A percentile compares a stretch with the other conserved stretches of the same genome.
These are phyloP conservation scores for Sarcophaga peregrina DNA, from an alignment of 1,140 invertebrate species.

Conservation along the genomic window DNA sequence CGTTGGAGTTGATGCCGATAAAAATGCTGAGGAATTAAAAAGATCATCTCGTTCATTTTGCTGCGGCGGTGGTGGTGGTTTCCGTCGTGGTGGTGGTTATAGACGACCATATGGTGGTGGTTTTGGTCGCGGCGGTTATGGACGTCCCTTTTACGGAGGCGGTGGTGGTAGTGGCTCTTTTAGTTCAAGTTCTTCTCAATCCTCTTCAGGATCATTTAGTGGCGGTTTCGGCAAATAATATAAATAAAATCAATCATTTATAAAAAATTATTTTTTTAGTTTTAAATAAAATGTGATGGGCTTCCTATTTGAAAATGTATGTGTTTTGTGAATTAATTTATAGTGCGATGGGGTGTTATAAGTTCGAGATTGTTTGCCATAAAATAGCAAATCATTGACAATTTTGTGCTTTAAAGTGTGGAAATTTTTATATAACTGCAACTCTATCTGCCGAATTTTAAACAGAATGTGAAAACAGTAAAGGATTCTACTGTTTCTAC, in stretches of 20 bases:
- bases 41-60: slow-evolving; percentile 44
- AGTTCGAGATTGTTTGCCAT: too few species aligned
- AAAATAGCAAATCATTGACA: too few species aligned
- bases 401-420: too few species aligned
- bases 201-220: not conserved
- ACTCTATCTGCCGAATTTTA: too few species aligned
- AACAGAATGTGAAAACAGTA: too few species aligned
- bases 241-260: not conserved
- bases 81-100: slow-evolving; percentile 24
- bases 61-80: slow-evolving; percentile 46
- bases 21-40: not conserved
- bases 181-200: not conserved
- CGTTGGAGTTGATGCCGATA: not conserved
- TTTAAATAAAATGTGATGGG: too few species aligned
- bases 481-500: too few species aligned
- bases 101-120: slow-evolving; percentile 38
- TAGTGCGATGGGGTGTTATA: too few species aligned
- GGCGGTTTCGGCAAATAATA: not conserved
- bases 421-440: too few species aligned
- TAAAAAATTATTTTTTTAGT: not conserved
- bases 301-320: too few species aligned
- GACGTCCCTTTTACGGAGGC: not conserved
- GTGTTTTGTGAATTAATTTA: too few species aligned
- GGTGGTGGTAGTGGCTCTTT: not conserved
- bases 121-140: slow-evolving; percentile 19